Evolutionary conservation across 2,888 invertebrate genomes (phyloP), one percentile per base, ranked within the genome.

Genomic region (Stegophylla sp.): DNA sequence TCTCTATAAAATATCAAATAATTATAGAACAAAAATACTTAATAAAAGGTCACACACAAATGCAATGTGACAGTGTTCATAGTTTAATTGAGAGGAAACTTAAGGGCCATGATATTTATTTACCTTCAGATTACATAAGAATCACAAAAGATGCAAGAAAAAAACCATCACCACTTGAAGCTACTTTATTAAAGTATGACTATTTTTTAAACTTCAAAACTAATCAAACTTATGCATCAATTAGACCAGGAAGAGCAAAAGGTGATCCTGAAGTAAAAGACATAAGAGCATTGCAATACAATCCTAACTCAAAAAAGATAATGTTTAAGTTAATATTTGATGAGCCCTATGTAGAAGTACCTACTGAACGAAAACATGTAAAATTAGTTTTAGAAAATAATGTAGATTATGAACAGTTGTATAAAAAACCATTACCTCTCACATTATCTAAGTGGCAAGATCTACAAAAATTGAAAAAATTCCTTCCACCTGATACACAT

Each of bases 11-110:
- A 51, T 17, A 69, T 26, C 10, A 64, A 23, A n/a, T 75, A 41
- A 45, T 20, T 48, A 45, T 43, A 34, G n/a, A 67, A 69, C 61
- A 75, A 5, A 77, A 76, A 77, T 61, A 20, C 12, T 12, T 71
- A 4, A 26, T 41, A 51, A 71, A 34, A 77, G 69, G 63, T 64
- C 23, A 82, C 43, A 34, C 63, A 53, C 63, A 77, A 43, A 69
- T 69, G 45, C 66, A 74, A 51, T 73, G 66, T 56, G 74, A 67
- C 43, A 82, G 67, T 34, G 56, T 67, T 23, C 74, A 81, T 43
- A 20, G 48, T 72, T 3, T 45, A 0, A 81, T 81, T n/a, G 81
- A 72, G 26, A 63, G 64, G 63, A 81, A 72, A 43, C 56, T 72
- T 20, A 69, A 69, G 20, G 48, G n/a, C 2, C 26, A 48, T 15